Percentiles rank a stretch among this genome's conserved stretches.
Evolutionary conservation across 2,797 vertebrate genomes (phyloP).

Genomic region (Cottoperca gobio): DNA sequence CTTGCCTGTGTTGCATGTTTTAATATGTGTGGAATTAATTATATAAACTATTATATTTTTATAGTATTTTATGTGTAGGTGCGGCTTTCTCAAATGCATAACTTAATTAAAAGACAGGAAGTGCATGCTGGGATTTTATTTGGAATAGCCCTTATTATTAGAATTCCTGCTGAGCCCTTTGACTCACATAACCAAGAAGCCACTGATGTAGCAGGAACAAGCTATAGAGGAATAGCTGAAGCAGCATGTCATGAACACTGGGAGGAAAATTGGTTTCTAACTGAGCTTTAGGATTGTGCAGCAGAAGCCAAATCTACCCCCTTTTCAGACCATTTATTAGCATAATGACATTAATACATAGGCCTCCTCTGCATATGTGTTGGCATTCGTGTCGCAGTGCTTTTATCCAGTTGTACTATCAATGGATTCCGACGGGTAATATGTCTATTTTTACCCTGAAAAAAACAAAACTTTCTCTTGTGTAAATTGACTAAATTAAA

Average conservation of each 20-base stretch:
- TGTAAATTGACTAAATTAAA: conserved; percentile 45
- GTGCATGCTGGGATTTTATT: conserved; percentile 7
- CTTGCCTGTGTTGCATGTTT: not conserved
- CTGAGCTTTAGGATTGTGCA: conserved; percentile 29
- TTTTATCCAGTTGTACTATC: conserved; percentile 23
- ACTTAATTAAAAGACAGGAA: not conserved
- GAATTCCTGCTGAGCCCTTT: conserved; percentile 40
- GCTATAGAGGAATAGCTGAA: conserved; percentile 32
- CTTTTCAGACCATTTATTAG: conserved; percentile 41
- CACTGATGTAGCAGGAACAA: conserved; percentile 12
- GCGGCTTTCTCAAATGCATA: not conserved
- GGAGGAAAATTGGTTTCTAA: conserved; percentile 46
- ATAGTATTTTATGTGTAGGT: not conserved
- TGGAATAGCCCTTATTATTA: conserved; percentile 16
- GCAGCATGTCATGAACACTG: conserved; percentile 44
- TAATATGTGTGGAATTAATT: not conserved
- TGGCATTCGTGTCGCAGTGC: not conserved
- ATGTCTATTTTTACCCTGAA: conserved; percentile 3
- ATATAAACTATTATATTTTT: not conserved
- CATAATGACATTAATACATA: conserved; percentile 37
- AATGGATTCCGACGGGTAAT: conserved; percentile 20
- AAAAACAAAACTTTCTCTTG: not conserved
- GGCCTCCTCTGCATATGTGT: conserved; percentile 7
- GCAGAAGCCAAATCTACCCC: conserved; percentile 32
- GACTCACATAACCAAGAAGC: conserved; percentile 22